A percentile compares a stretch with the other conserved stretches of the same genome.
Evolutionary conservation across 2,113 vertebrate genomes (phyloP).

Genomic region (Lepisosteus oculatus): DNA sequence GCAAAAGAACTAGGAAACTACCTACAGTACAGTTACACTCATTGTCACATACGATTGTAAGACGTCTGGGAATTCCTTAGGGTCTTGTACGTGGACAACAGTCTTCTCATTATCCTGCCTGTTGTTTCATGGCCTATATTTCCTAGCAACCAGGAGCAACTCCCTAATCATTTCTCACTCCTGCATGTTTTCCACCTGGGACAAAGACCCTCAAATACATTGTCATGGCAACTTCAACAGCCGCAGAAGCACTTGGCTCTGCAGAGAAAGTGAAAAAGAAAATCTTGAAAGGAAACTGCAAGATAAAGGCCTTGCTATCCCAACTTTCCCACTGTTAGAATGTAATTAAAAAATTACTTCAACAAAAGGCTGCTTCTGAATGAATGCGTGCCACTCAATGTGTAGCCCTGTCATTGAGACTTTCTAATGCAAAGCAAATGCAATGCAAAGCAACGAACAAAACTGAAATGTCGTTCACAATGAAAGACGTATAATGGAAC

Average conservation of each 20-base stretch:
- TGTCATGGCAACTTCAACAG: conserved; percentile 69
- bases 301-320: conserved; percentile 56
- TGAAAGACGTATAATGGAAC: conserved; percentile 4
- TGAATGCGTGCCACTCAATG: conserved; percentile 45
- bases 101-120: conserved; percentile 51
- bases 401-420: conserved; percentile 23
- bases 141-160: conserved; percentile 73
- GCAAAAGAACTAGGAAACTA: background rate
- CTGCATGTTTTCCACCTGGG: conserved; percentile 71
- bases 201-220: conserved; percentile 64
- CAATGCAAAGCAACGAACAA: conserved; percentile 14
- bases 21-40: conserved; percentile 8
- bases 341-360: conserved; percentile 69
- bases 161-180: conserved; percentile 70
- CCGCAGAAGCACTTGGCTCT: conserved; percentile 53
- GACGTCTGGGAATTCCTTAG: conserved; percentile 33
- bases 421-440: background rate
- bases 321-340: conserved; percentile 59
- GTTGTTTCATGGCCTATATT: conserved; percentile 53
- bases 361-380: conserved; percentile 41
- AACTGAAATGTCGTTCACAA: conserved; percentile 2
- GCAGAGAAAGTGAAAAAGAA: conserved; percentile 63
- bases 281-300: conserved; percentile 59
- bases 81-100: conserved; percentile 38
- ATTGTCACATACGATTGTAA: conserved; percentile 5